Base-by-base conservation (phyloP, 2,888 invertebrate species). In the Flexamia atlantica region DNA sequence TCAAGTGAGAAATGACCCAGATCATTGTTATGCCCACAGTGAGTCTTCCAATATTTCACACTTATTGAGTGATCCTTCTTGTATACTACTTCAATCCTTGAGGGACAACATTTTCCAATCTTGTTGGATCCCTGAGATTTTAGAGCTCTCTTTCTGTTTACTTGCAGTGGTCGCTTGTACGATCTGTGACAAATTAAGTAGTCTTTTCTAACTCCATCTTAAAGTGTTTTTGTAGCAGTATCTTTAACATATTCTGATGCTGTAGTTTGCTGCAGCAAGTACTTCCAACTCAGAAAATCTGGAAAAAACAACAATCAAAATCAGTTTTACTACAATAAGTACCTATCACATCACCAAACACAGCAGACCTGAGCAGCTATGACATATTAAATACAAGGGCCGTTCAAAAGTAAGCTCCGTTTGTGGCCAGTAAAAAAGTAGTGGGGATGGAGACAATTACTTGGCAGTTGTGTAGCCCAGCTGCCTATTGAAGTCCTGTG, bases 41-140 rank as follows among this genome's bases (percentile, higher is more conserved):
- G 79, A 25, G n/a, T 53, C 28, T 42, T 79, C 79, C 79, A 79
- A 50, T 46, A 25, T 50, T 46, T 79, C 17, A 79, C 79, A 17
- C n/a, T 42, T 32, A 79, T 10, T 42, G 79, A 42, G 42, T 12
- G 46, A 50, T 79, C 53, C 50, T 79, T 42, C 25, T 79, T 79
- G 79, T 50, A 79, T 12, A 23, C 23, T n/a, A 79, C 53, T 50
- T 79, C 79, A 42, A 79, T 79, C 50, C 79, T 46, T 50, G 79
- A 79, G 42, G 79, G 79, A 25, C 79, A 79, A 28, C 10, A 79
- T 53, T 53, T 79, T 23, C 23, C 25, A 28, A 53, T 50, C 17
- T 79, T 79, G 30, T 79, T 79, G n/a, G 30, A 79, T 23, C 79
- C 79, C 53, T 50, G 79, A 10, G 79, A 79, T 50, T 79, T 50